Evolutionary conservation across 2,888 invertebrate species (phyloP).

Genomic region (Hipparchia sbordonii): DNA sequence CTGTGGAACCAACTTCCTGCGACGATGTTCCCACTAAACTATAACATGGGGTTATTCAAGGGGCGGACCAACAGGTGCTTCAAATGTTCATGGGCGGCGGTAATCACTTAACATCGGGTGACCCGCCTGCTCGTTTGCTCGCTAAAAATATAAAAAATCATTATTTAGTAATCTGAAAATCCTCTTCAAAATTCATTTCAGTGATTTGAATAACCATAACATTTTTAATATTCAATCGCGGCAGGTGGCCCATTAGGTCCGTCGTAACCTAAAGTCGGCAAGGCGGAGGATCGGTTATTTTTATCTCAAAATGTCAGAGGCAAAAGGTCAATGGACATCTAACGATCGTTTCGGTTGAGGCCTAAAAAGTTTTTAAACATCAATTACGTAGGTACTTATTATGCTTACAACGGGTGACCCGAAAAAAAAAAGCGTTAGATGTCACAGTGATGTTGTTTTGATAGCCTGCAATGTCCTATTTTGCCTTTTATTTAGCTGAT

Average conservation of each 20-base stretch:
- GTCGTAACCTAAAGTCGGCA: slow-evolving; percentile 10
- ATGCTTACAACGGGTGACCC: not conserved
- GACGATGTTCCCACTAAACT: no score
- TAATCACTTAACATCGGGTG: no score
- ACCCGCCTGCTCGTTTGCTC: no score
- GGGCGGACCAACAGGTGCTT: no score
- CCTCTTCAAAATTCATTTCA: not conserved
- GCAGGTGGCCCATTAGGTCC: not conserved
- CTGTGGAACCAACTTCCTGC: no score
- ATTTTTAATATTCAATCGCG: slow-evolving; percentile 5
- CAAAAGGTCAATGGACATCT: slow-evolving; percentile 8
- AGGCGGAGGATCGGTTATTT: slow-evolving; percentile 12
- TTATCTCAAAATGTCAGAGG: slow-evolving; percentile 7
- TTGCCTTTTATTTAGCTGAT: no score
- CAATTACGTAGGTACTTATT: not conserved
- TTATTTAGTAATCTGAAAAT: no score
- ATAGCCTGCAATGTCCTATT: not conserved
- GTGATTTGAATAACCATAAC: not conserved
- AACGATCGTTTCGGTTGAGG: not conserved
- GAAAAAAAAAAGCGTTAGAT: not conserved
- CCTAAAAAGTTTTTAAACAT: not conserved
- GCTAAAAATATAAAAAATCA: no score
- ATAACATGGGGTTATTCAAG: no score
- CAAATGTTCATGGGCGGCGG: no score
- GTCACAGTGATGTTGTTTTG: not conserved